Evolutionary conservation across 1,140 invertebrate species (phyloP), one percentile per base, ranked within the genome.

Genomic region (Caerostris darwini): DNA sequence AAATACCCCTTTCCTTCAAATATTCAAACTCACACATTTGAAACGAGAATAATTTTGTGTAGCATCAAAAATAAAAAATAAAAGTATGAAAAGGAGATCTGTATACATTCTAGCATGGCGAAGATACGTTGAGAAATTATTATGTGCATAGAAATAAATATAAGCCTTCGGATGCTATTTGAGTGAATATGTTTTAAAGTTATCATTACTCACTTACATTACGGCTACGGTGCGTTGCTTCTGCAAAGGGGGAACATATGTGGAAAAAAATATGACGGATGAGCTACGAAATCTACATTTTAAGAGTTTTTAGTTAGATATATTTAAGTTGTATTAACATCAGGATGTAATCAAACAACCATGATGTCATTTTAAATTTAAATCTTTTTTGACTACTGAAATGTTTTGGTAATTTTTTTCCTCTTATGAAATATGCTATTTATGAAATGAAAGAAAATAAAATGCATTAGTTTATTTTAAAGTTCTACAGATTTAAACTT

Each of bases 351-450:
- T 77, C 71, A 50, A 77, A 77, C 10, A 77, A 34, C 71, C 53
- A 77, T 77, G 34, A 77, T 77, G 10, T 77, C 71, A 53, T 77
- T 77, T 77, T 77, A 77, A 77, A 77, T 77, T 34, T 34, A 77
- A 77, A 77, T 77, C 3, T 3, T 14, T 4, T 77, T 12, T 53
- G 34, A 34, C 34, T 34, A 34, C 34, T 2, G 34, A 34, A 34
- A 34, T 2, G 34, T 34, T 34, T 34, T 34, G 2, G 34, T 2
- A 34, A 34, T 34, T 34, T 34, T 34, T 34, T 34, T 34, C 2
- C 34, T 34, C 34, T 34, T 34, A 34, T 2, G 34, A 34, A 34
- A 34, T 34, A 34, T 34, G 34, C 34, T 34, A 34, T 34, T 34
- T 34, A 34, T 34, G 34, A 34, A 34, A 34, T 34, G 34, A 34